Conservation (phyloP, 2,888 invertebrate genomes). For the Agonopterix subpropinquella region DNA sequence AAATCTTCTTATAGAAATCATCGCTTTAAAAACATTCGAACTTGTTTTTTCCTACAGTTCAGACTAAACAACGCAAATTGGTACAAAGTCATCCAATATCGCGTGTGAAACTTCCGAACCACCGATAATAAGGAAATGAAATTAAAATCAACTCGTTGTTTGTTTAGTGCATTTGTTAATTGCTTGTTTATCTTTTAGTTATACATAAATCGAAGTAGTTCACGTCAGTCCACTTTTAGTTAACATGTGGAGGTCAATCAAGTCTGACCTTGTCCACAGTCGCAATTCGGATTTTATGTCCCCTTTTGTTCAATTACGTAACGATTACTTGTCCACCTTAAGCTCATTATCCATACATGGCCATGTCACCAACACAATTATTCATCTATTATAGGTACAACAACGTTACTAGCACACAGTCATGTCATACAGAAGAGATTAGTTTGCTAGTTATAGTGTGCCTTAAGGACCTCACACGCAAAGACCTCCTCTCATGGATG, state of each 20-base stretch:
- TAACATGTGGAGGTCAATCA: conserved; percentile 21
- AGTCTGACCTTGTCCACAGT: conserved; percentile 24
- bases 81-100: too few relatives aligned
- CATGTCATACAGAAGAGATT: background rate
- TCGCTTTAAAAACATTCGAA: too few relatives aligned
- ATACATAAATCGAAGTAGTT: background rate
- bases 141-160: too few relatives aligned
- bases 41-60: too few relatives aligned
- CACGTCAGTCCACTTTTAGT: conserved; percentile 1
- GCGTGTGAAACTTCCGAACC: too few relatives aligned
- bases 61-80: too few relatives aligned
- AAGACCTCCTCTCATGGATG: too few relatives aligned
- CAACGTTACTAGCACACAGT: background rate
- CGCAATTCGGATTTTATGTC: conserved; percentile 40
- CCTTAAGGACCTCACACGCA: too few relatives aligned
- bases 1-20: too few relatives aligned
- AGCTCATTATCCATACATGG: conserved; percentile 33
- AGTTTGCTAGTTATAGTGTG: background rate
- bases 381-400: background rate
- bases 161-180: too few relatives aligned
- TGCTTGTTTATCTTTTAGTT: background rate
- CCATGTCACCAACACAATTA: conserved; percentile 3
- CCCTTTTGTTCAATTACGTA: conserved; percentile 40
- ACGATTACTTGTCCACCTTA: conserved; percentile 42
- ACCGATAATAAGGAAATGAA: too few relatives aligned